Evolutionary conservation across 2,888 invertebrate species (phyloP).

Genomic region (Diaperis boleti): DNA sequence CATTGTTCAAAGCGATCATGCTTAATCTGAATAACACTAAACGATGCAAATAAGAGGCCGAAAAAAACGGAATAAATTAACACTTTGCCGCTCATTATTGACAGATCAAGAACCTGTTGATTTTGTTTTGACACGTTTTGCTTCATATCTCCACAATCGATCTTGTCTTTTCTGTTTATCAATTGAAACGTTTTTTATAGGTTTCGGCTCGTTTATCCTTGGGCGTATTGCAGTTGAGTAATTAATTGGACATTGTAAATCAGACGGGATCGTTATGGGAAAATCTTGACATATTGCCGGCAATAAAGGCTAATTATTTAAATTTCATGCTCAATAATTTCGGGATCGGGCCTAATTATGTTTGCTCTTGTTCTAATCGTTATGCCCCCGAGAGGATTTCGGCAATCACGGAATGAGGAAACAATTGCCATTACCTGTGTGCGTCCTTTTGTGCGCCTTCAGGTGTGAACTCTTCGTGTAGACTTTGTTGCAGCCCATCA

Average conservation of each 20-base stretch:
- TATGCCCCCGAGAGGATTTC: background rate
- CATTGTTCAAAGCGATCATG: constrained; percentile 13
- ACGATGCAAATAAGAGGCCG: too few species aligned
- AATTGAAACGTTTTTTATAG: constrained; percentile 6
- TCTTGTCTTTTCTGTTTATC: constrained; percentile 21
- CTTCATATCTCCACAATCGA: constrained; percentile 25
- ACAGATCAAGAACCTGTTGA: constrained; percentile 28
- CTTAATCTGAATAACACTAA: constrained; percentile 1
- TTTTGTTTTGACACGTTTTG: constrained; percentile 33
- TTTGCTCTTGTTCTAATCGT: constrained; percentile 4
- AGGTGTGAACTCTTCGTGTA: constrained; percentile 94
- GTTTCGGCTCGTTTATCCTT: constrained; percentile 1
- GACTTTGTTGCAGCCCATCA: constrained; percentile 89
- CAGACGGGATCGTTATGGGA: constrained; percentile 16
- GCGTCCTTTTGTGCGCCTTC: constrained; percentile 92
- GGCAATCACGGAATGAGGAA: background rate
- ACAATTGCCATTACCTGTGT: constrained; percentile 76
- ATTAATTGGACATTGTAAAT: constrained; percentile 29
- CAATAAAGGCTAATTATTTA: constrained; percentile 24
- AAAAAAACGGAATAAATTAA: constrained; percentile 32
- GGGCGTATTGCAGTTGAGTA: constrained; percentile 24
- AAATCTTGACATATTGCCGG: constrained; percentile 22
- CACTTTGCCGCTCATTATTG: constrained; percentile 19
- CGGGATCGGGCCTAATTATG: constrained; percentile 2
- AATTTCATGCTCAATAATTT: constrained; percentile 18